Base-by-base conservation (phyloP, 1,140 invertebrate genomes). In the Macrocentrus cingulum region DNA sequence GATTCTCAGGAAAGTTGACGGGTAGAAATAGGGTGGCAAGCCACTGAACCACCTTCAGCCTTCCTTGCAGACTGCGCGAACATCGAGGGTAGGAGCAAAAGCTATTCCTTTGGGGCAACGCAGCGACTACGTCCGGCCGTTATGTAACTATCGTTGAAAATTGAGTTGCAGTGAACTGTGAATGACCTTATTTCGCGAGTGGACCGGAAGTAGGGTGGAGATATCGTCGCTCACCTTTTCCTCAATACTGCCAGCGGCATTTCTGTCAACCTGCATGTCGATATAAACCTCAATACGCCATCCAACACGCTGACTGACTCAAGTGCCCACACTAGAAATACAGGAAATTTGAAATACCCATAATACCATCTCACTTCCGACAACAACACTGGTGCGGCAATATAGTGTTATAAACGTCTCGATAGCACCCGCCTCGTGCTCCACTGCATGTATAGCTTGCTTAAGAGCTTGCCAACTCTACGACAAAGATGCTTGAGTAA, bases 141-240 rank as follows among this genome's bases (percentile, higher is more conserved):
- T 64, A 68, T 63, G 65, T 65, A 68, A 70, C 66, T 66, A 65
- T 68, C 61, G 61, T 46, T 62, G 61, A 67, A 68, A n/a, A 70
- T 68, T 68, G 68, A 68, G 66, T 70, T 68, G 60, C 66, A 68
- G 65, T 56, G 66, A 68, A 68, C 66, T 65, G 65, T 64, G 66
- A 70, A 70, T 63, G 65, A 67, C 66, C 65, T 67, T 67, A 67
- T 70, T 69, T 63, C 62, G 48, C 39, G 46, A 9, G 9, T 29
- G 25, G 25, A 29, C 25, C 25, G 25, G 25, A 5, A 29, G 25
- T 9, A 29, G 25, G 25, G 25, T 29, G 25, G 9, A 29, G 25
- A 4, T 9, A 29, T 5, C 25, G 25, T 5, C 25, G 25, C 4
- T 29, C 25, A 29, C 25, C 25, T 29, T 29, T 29, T 9, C 25